Percentiles rank a stretch among this genome's conserved stretches.
Evolutionary conservation across 2,888 invertebrate species (phyloP).

Genomic region (Acholoe squamosa): DNA sequence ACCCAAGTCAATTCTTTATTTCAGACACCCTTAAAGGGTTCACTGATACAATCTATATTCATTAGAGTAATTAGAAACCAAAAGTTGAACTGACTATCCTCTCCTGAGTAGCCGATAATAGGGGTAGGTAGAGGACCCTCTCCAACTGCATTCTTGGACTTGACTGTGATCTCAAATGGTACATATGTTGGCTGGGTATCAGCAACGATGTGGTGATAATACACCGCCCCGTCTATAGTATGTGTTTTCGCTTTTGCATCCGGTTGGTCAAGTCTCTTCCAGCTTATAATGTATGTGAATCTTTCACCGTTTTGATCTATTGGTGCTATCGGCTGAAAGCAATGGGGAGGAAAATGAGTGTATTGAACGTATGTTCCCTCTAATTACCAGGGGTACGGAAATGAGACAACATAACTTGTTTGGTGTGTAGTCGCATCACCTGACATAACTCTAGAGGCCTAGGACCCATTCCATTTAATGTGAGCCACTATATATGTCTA

Average conservation of each 20-base stretch:
- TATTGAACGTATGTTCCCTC: too few species aligned
- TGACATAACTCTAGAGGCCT: too few species aligned
- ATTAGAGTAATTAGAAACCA: background rate
- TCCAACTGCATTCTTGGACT: constrained; percentile 94
- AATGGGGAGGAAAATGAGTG: too few species aligned
- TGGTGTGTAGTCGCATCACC: too few species aligned
- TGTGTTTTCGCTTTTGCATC: constrained; percentile 83
- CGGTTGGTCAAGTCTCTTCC: constrained; percentile 87
- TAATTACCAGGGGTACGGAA: too few species aligned
- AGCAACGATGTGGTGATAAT: constrained; percentile 69
- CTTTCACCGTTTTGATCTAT: constrained; percentile 98
- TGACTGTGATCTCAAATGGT: constrained; percentile 94
- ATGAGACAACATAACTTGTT: too few species aligned
- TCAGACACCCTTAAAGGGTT: too few species aligned
- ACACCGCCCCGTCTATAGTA: constrained; percentile 84
- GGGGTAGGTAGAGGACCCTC: constrained; percentile 91
- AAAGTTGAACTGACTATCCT: constrained; percentile 83
- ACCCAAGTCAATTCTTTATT: too few species aligned
- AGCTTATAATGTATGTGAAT: constrained; percentile 95
- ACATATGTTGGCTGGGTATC: constrained; percentile 86
- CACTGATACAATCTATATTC: too few species aligned
- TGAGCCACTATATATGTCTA: too few species aligned
- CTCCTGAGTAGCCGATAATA: constrained; percentile 95
- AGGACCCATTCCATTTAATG: too few species aligned
- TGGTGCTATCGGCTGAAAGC: constrained; percentile 92